Conservation (phyloP, 2,113 vertebrate genomes). For the Pelvicachromis taeniatus region DNA sequence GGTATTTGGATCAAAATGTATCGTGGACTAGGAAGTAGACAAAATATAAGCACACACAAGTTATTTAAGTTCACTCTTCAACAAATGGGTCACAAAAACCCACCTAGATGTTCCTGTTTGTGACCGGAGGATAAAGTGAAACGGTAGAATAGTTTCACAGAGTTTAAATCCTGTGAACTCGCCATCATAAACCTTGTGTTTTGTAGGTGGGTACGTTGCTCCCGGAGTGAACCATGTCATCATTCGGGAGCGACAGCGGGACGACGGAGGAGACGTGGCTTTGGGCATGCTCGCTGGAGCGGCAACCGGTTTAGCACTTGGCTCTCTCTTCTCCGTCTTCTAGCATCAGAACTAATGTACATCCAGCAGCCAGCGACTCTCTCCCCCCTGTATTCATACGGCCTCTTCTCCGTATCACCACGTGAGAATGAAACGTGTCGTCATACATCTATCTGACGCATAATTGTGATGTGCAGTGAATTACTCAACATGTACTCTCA, state of each 20-base stretch:
- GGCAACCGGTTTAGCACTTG: slow-evolving; percentile 89
- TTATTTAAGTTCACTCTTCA: not conserved
- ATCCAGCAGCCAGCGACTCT: not conserved
- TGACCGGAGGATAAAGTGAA: not conserved
- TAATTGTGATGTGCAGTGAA: slow-evolving; percentile 37
- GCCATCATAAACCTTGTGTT: not conserved
- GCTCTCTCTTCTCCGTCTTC: slow-evolving; percentile 93
- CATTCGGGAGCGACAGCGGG: slow-evolving; percentile 83
- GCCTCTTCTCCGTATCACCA: slow-evolving; percentile 42
- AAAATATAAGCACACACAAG: not conserved
- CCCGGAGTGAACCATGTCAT: slow-evolving; percentile 82
- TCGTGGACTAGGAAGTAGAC: not conserved
- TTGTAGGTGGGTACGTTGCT: slow-evolving; percentile 75
- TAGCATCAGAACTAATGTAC: slow-evolving; percentile 49
- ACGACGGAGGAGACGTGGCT: slow-evolving; percentile 82
- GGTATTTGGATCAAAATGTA: not conserved
- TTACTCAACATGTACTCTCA: slow-evolving; percentile 22
- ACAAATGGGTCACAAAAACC: not conserved
- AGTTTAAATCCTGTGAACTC: not conserved
- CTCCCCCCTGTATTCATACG: not conserved
- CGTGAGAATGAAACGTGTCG: slow-evolving; percentile 20
- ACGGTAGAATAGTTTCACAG: not conserved
- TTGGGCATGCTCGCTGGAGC: slow-evolving; percentile 92
- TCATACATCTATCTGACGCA: slow-evolving; percentile 3
- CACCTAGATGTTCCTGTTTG: not conserved